Evolutionary conservation across 2,113 vertebrate genomes (phyloP).

Genomic region (Pluvialis apricaria): DNA sequence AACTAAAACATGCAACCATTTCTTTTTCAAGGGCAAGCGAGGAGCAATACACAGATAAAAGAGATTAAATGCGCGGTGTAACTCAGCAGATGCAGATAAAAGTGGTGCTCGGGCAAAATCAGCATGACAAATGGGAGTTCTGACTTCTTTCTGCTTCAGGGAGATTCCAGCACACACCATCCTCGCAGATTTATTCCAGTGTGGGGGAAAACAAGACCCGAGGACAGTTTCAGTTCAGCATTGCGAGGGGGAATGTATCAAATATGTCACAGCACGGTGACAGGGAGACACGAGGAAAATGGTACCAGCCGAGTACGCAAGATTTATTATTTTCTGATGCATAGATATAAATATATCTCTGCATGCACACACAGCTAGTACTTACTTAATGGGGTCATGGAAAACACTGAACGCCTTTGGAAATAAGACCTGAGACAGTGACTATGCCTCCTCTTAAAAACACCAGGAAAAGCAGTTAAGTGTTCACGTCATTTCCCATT

Average conservation of each 20-base stretch:
- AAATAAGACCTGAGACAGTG: neutral
- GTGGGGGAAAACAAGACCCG: neutral
- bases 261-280: neutral
- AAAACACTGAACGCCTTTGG: neutral
- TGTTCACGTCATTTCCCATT: conserved; percentile 13
- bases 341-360: too few relatives aligned
- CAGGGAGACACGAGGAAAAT: neutral
- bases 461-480: conserved; percentile 5
- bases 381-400: neutral
- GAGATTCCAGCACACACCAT: neutral
- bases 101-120: neutral
- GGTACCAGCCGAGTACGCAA: neutral
- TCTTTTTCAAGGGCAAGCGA: neutral
- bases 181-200: neutral
- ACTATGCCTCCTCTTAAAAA: neutral
- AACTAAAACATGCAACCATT: neutral
- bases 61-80: neutral
- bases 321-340: neutral
- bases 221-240: neutral
- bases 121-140: neutral
- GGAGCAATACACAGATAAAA: neutral
- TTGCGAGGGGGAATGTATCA: neutral
- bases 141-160: neutral
- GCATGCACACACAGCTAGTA: neutral
- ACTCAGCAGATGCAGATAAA: neutral